Percentiles rank a stretch among this genome's conserved stretches.
phyloP scores from a whole-genome alignment of 2,797 vertebrate genomes.

The Cuculus canorus region DNA sequence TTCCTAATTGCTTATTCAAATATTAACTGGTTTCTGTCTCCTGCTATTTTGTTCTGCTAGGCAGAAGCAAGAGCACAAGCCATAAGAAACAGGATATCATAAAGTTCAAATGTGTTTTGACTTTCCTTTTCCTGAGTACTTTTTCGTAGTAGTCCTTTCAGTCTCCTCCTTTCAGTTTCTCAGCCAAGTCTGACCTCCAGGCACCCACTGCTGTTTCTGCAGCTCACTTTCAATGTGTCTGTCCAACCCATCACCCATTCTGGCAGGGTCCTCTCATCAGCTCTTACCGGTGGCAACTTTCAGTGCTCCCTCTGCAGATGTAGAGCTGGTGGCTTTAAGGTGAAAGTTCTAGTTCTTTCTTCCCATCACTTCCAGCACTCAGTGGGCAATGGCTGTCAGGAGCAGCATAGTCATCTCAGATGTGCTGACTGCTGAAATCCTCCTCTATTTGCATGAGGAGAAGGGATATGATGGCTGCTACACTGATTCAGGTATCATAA shows the following conservation, averaged over 20 bases:
- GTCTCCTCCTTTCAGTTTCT: not conserved
- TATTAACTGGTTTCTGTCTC: not conserved
- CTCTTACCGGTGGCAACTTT: not conserved
- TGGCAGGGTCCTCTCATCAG: not conserved
- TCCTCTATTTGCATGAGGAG: not conserved
- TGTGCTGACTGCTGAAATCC: not conserved
- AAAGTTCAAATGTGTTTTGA: not conserved
- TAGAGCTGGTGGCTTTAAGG: not conserved
- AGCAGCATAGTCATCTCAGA: not conserved
- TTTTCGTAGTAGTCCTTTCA: not conserved
- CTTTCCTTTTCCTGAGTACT: not conserved
- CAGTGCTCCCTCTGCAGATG: not conserved
- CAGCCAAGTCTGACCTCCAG: not conserved
- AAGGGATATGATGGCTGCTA: not conserved
- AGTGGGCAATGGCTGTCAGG: not conserved
- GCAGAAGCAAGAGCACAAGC: not conserved
- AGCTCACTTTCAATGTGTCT: not conserved
- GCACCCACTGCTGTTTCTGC: not conserved
- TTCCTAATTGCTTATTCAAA: not conserved
- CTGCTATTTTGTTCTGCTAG: not conserved
- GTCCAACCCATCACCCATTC: rapidly evolving
- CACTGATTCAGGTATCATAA: not conserved
- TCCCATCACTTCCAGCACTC: not conserved
- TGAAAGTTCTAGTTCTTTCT: not conserved
- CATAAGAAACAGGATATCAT: not conserved